phyloP scores from a whole-genome alignment of 2,888 invertebrate species.

The Dastarcus helophoroides region DNA sequence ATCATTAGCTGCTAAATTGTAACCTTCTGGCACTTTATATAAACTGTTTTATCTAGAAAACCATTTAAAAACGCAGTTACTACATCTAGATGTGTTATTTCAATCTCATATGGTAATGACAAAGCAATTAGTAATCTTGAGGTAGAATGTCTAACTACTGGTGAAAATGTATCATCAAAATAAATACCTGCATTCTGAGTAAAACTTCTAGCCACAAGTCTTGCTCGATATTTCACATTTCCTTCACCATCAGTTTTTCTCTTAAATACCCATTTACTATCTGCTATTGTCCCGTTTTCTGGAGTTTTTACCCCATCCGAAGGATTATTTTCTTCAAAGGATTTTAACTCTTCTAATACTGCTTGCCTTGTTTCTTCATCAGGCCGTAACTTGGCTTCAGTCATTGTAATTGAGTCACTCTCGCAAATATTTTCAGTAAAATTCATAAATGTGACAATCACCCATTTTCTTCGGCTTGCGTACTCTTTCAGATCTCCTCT shows the following conservation, averaged over 20 bases:
- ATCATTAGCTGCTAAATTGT: slow-evolving; percentile 13
- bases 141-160: slow-evolving; percentile 17
- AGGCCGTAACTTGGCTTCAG: slow-evolving; percentile 13
- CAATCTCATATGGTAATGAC: slow-evolving; percentile 11
- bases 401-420: slow-evolving; percentile 4
- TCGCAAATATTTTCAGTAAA: too few species aligned
- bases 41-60: slow-evolving; percentile 16
- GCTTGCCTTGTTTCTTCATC: slow-evolving; percentile 11
- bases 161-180: slow-evolving; percentile 17
- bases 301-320: slow-evolving; percentile 13
- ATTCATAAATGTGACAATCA: too few species aligned
- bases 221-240: slow-evolving; percentile 14
- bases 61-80: slow-evolving; percentile 23
- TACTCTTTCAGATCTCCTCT: too few species aligned
- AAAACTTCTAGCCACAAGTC: slow-evolving; percentile 16
- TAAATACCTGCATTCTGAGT: slow-evolving; percentile 15
- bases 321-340: slow-evolving; percentile 15
- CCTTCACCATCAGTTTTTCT: slow-evolving; percentile 12
- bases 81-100: slow-evolving; percentile 16
- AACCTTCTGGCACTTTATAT: slow-evolving; percentile 9
- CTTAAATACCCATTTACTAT: slow-evolving; percentile 17
- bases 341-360: slow-evolving; percentile 11
- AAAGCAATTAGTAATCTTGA: slow-evolving; percentile 17
- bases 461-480: too few species aligned
- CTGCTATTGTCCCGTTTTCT: slow-evolving; percentile 11